phyloP scores from a whole-genome alignment of 2,888 invertebrate genomes.

The Psylliodes chrysocephalus region DNA sequence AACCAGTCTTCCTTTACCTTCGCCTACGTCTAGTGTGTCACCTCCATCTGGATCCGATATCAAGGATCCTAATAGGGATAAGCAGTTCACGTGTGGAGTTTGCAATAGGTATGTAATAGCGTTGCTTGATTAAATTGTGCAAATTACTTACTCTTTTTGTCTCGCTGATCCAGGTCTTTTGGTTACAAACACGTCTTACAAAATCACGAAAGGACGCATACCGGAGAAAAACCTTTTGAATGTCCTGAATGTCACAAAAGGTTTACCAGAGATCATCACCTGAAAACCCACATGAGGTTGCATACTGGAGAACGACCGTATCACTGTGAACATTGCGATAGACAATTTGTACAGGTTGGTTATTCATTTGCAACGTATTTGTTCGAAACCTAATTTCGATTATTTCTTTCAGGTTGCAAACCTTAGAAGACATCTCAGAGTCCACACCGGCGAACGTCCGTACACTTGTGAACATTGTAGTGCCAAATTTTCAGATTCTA shows the following conservation, averaged over 20 bases:
- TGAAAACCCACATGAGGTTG: slow-evolving; percentile 91
- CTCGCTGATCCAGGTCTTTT: slow-evolving; percentile 71
- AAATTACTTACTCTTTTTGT: not conserved
- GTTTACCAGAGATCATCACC: slow-evolving; percentile 91
- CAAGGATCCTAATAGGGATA: slow-evolving; percentile 69
- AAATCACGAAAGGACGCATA: slow-evolving; percentile 94
- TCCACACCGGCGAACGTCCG: slow-evolving; percentile 92
- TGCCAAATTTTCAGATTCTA: slow-evolving; percentile 89
- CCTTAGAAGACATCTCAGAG: slow-evolving; percentile 85
- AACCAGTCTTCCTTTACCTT: slow-evolving; percentile 62
- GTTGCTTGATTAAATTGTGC: not conserved
- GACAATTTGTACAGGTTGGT: slow-evolving; percentile 83
- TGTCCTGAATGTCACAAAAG: slow-evolving; percentile 91
- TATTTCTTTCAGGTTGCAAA: slow-evolving; percentile 75
- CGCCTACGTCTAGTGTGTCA: slow-evolving; percentile 69
- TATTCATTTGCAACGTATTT: too few species aligned
- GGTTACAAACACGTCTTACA: slow-evolving; percentile 95
- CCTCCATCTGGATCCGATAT: slow-evolving; percentile 62
- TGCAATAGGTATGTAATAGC: slow-evolving; percentile 70
- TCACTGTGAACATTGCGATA: slow-evolving; percentile 90
- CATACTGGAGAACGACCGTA: slow-evolving; percentile 96
- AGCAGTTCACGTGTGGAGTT: slow-evolving; percentile 88
- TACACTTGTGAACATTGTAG: slow-evolving; percentile 88
- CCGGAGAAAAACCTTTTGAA: slow-evolving; percentile 94
- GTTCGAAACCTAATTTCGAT: not conserved